Conservation (phyloP, 1,140 invertebrate species). For the Aricia agestis region DNA sequence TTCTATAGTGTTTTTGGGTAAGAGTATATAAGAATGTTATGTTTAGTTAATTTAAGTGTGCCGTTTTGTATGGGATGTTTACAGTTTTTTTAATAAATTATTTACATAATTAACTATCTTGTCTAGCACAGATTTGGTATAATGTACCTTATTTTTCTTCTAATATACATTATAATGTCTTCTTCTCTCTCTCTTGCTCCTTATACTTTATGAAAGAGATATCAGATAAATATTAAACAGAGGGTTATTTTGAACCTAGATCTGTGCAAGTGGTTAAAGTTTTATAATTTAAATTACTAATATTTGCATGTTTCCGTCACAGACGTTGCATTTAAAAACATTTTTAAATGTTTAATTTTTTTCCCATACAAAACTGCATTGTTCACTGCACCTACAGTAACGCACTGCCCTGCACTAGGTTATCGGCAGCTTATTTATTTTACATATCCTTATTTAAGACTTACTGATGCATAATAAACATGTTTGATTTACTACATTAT, state of each 20-base stretch:
- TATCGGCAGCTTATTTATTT: constrained; percentile 57
- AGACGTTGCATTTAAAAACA: not conserved
- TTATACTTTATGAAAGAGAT: no score
- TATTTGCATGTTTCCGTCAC: no score
- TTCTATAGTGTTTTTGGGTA: constrained; percentile 12
- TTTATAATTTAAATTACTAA: no score
- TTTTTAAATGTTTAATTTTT: constrained; percentile 10
- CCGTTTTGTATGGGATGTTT: constrained; percentile 2
- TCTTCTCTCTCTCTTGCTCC: no score
- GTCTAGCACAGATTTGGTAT: no score
- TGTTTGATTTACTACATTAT: constrained; percentile 30
- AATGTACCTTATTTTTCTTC: not conserved
- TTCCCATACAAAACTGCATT: constrained; percentile 22
- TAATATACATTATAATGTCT: no score
- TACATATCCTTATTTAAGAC: constrained; percentile 43
- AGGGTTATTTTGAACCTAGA: no score
- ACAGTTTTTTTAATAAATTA: constrained; percentile 14
- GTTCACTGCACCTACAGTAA: constrained; percentile 31
- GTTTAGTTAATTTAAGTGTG: not conserved
- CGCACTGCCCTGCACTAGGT: constrained; percentile 47
- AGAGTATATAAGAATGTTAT: constrained; percentile 9
- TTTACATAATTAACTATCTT: not conserved
- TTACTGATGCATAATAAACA: constrained; percentile 59
- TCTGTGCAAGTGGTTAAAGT: no score
- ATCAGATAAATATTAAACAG: no score